phyloP scores from a whole-genome alignment of 2,113 vertebrate species.

The Aegotheles bennettii region DNA sequence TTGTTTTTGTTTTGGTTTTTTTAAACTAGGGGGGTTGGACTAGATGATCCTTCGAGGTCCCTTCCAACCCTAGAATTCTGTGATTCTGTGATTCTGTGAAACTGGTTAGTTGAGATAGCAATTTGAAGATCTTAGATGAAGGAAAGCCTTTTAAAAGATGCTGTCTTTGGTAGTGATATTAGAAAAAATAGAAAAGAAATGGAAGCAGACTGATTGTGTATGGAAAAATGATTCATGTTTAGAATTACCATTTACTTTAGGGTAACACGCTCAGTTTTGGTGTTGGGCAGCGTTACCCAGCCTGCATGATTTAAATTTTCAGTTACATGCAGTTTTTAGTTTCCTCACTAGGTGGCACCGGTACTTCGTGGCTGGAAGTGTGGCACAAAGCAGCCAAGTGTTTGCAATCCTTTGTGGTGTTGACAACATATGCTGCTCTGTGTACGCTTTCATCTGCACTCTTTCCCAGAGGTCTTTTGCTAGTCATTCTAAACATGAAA shows the following conservation, averaged over 20 bases:
- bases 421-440: neutral
- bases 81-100: too few relatives aligned
- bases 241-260: neutral
- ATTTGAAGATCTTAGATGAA: neutral
- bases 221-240: neutral
- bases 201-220: neutral
- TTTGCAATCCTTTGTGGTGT: neutral
- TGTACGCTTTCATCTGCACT: neutral
- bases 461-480: neutral
- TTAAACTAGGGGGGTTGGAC: too few relatives aligned
- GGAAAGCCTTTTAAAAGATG: neutral
- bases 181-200: neutral
- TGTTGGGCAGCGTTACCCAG: neutral
- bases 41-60: too few relatives aligned
- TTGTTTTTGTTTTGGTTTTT: neutral
- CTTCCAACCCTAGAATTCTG: too few relatives aligned
- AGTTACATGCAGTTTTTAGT: neutral
- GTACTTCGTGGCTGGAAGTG: neutral
- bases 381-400: neutral
- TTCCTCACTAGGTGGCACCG: constrained; percentile 27
- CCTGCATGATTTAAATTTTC: neutral
- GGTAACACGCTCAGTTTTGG: neutral
- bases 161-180: neutral
- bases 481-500: neutral
- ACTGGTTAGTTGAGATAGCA: neutral